phyloP scores from a whole-genome alignment of 2,113 vertebrate genomes.

The Chaetops frenatus region DNA sequence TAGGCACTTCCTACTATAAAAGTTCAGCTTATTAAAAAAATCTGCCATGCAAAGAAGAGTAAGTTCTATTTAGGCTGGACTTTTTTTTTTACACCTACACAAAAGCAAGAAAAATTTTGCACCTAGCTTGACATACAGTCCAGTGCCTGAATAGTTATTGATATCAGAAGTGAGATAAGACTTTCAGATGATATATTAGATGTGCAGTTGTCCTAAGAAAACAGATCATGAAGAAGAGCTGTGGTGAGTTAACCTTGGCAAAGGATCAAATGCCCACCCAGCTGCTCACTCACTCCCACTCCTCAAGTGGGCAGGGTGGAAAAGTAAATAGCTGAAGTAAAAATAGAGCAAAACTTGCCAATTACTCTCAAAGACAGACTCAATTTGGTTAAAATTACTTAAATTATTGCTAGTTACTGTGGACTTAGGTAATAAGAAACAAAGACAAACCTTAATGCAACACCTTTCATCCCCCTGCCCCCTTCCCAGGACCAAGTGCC shows the following conservation, averaged over 20 bases:
- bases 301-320: background rate
- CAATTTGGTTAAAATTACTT: background rate
- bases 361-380: background rate
- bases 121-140: background rate
- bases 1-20: background rate
- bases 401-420: background rate
- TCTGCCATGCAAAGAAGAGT: background rate
- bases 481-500: background rate
- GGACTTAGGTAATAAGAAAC: background rate
- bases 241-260: no score
- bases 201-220: background rate
- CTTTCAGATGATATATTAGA: background rate
- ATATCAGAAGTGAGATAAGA: background rate
- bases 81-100: background rate
- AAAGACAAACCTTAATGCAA: background rate
- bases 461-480: fast-evolving
- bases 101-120: background rate
- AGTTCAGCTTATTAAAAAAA: background rate
- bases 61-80: background rate
- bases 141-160: background rate
- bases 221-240: background rate
- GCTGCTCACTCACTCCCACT: background rate
- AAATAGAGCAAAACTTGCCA: background rate
- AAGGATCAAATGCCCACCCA: background rate
- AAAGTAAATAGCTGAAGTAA: background rate